phyloP scores from a whole-genome alignment of 2,113 vertebrate species.

The Eudyptes chrysolophus region DNA sequence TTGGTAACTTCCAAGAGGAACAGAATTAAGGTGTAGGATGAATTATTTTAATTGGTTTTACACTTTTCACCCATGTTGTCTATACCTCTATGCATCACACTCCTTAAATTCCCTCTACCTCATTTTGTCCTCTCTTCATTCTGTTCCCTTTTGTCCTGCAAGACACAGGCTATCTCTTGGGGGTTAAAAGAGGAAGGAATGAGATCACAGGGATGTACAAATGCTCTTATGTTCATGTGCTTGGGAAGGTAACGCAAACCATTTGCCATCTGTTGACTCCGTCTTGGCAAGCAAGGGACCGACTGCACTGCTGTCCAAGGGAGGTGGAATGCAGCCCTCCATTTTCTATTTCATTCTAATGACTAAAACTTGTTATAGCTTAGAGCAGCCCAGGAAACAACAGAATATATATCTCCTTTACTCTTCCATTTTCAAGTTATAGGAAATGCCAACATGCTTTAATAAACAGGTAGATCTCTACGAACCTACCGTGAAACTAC shows the following conservation, averaged over 20 bases:
- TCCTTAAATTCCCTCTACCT: neutral
- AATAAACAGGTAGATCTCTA: neutral
- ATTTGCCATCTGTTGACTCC: neutral
- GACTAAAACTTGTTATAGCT: neutral
- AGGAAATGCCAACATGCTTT: neutral
- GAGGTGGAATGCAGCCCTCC: neutral
- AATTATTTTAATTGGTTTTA: neutral
- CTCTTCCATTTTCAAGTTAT: neutral
- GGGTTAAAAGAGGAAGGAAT: neutral
- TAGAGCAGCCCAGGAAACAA: neutral
- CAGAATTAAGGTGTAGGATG: neutral
- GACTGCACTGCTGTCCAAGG: neutral
- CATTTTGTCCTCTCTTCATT: neutral
- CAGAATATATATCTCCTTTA: neutral
- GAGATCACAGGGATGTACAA: neutral
- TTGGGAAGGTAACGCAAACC: neutral
- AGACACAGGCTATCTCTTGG: neutral
- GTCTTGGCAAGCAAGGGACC: neutral
- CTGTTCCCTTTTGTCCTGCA: neutral
- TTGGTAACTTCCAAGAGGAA: neutral
- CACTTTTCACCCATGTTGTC: neutral
- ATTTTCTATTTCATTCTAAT: neutral
- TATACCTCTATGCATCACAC: neutral
- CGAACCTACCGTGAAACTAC: neutral
- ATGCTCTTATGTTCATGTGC: neutral